These are phyloP conservation scores for Chloromyia formosa DNA, from an alignment of 2,888 invertebrate genomes.

Conservation along the genomic window DNA sequence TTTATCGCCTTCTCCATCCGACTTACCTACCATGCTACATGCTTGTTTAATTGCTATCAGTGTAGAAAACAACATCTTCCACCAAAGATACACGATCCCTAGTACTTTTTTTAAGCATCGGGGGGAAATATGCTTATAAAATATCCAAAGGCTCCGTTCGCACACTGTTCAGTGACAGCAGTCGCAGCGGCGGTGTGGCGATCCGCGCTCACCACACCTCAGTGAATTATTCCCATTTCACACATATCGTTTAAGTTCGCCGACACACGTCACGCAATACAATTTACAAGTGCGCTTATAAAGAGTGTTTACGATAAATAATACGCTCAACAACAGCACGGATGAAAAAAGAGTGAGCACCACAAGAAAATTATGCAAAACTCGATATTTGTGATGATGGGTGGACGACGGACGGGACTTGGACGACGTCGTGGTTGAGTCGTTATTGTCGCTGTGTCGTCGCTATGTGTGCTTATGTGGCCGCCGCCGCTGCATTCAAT, in stretches of 20 bases:
- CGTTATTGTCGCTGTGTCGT: neutral
- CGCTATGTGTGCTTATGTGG: neutral
- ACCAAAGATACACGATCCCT: too few species aligned
- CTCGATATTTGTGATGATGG: constrained; percentile 35
- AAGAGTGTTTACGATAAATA: constrained; percentile 39
- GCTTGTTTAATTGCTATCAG: too few species aligned
- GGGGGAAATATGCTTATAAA: too few species aligned
- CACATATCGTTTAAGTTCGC: neutral
- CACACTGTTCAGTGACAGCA: too few species aligned
- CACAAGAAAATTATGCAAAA: constrained; percentile 40
- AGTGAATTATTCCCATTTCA: neutral
- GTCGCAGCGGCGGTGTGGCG: too few species aligned
- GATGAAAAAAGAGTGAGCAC: neutral
- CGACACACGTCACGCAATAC: constrained; percentile 25
- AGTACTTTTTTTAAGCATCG: too few species aligned
- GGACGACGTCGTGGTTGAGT: neutral
- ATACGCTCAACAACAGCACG: constrained; percentile 2
- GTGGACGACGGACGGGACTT: constrained; percentile 22
- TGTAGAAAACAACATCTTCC: too few species aligned
- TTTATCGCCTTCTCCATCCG: too few species aligned
- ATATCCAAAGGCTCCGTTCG: too few species aligned
- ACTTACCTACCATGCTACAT: too few species aligned
- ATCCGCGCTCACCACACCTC: too few species aligned
- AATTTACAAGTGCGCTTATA: constrained; percentile 36
- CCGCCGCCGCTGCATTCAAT: too few species aligned